A percentile compares a stretch with the other conserved stretches of the same genome.
These are phyloP conservation scores for Lutraria rhynchaena DNA, from an alignment of 1,140 invertebrate species.

Conservation along the genomic window DNA sequence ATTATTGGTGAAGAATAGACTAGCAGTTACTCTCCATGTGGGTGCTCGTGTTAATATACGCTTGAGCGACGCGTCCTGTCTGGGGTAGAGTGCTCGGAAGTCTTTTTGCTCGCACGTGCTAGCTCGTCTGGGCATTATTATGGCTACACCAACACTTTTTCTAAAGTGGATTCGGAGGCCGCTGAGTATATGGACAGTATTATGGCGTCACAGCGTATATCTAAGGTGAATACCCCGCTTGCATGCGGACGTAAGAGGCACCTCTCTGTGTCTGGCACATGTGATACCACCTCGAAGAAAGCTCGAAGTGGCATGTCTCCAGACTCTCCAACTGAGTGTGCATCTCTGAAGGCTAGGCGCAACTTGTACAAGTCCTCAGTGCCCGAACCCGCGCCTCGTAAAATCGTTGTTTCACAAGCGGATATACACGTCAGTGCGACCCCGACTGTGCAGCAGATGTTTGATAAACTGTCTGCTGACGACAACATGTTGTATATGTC, in stretches of 20 bases:
- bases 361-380: conserved; percentile 24
- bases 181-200: conserved; percentile 30
- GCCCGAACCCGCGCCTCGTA: conserved; percentile 12
- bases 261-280: conserved; percentile 25
- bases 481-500: conserved; percentile 10
- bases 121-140: too few relatives aligned
- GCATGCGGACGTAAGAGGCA: conserved; percentile 17
- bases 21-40: too few relatives aligned
- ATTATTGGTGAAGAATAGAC: too few relatives aligned
- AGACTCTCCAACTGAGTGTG: not conserved
- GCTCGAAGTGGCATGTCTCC: conserved; percentile 15
- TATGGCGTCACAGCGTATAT: conserved; percentile 38
- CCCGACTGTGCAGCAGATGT: conserved; percentile 18
- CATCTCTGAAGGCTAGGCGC: not conserved
- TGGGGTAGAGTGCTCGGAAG: too few relatives aligned
- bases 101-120: too few relatives aligned
- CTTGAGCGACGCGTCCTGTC: too few relatives aligned
- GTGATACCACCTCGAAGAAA: conserved; percentile 37
- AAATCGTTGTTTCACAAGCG: conserved; percentile 19
- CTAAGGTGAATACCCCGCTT: conserved; percentile 4
- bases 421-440: conserved; percentile 35
- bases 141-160: too few relatives aligned
- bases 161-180: conserved; percentile 24
- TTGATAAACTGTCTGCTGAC: conserved; percentile 26
- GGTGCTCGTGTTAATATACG: too few relatives aligned